These are phyloP conservation scores for Australoheros facetus DNA, from an alignment of 2,797 vertebrate species.

Conservation along the genomic window DNA sequence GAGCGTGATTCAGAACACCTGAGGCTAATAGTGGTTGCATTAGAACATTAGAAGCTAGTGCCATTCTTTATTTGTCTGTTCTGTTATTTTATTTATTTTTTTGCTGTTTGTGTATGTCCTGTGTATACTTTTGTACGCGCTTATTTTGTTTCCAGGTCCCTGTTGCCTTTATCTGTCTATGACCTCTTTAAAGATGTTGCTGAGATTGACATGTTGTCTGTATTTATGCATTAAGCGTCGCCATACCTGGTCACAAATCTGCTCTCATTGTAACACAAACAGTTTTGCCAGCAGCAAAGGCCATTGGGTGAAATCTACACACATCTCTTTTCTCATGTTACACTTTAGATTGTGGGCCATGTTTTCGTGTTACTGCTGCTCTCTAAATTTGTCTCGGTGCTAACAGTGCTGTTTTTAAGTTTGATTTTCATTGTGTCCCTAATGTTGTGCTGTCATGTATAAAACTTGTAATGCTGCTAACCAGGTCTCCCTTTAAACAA, in stretches of 20 bases:
- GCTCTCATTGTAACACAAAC: background rate
- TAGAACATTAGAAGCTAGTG: conserved; percentile 24
- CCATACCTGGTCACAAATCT: background rate
- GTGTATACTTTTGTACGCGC: background rate
- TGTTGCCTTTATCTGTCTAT: background rate
- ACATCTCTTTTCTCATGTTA: background rate
- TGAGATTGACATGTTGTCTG: background rate
- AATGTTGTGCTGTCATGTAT: background rate
- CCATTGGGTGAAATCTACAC: background rate
- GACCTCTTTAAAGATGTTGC: conserved; percentile 2
- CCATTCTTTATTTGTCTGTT: conserved; percentile 28
- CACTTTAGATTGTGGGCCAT: background rate
- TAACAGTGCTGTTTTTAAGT: background rate
- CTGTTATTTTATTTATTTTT: conserved; percentile 9
- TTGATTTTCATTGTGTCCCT: background rate
- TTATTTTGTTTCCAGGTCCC: background rate
- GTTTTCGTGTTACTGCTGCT: background rate
- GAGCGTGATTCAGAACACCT: conserved; percentile 57
- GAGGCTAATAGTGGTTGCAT: conserved; percentile 50
- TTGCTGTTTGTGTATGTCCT: background rate
- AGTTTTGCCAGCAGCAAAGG: conserved; percentile 7
- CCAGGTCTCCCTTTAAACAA: background rate
- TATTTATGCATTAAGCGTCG: background rate
- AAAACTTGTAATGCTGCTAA: background rate
- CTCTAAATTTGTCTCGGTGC: background rate